These are phyloP conservation scores for Sakesphorus luctuosus DNA, from an alignment of 2,113 vertebrate species.

Conservation along the genomic window DNA sequence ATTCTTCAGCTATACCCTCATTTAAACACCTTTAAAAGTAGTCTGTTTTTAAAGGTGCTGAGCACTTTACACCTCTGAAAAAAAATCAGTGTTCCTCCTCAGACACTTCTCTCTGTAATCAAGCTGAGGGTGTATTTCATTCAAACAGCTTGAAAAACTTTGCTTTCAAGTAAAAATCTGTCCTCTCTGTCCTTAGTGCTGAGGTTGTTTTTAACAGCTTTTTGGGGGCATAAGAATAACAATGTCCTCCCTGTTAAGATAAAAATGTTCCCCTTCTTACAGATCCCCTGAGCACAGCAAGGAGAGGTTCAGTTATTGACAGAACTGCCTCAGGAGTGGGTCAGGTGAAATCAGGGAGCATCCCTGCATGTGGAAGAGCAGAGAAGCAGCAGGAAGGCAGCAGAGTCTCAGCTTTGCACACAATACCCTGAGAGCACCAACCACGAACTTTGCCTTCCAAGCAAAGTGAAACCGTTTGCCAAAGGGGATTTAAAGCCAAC, in stretches of 20 bases:
- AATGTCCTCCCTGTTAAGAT: not conserved
- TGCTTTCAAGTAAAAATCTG: not conserved
- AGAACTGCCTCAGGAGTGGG: not conserved
- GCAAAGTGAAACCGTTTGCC: slow-evolving; percentile 13
- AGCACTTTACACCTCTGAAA: not conserved
- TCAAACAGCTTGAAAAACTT: not conserved
- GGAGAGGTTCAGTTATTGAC: not conserved
- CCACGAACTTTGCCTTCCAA: not conserved
- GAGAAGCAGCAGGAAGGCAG: not conserved
- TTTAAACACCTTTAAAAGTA: not conserved
- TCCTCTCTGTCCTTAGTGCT: not conserved
- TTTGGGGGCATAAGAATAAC: not conserved
- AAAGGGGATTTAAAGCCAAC: slow-evolving; percentile 7
- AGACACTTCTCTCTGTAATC: not conserved
- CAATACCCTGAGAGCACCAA: not conserved
- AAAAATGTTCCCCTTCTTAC: not conserved
- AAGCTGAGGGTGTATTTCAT: not conserved
- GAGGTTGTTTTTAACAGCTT: not conserved
- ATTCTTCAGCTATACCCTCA: not conserved
- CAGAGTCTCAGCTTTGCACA: not conserved
- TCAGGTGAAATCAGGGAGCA: not conserved
- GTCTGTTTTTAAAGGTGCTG: not conserved
- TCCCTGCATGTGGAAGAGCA: not conserved
- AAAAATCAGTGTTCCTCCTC: not conserved
- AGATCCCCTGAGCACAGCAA: not conserved